Percentiles rank a stretch among this genome's conserved stretches.
phyloP scores from a whole-genome alignment of 2,888 invertebrate genomes.

The Notodonta ziczac region DNA sequence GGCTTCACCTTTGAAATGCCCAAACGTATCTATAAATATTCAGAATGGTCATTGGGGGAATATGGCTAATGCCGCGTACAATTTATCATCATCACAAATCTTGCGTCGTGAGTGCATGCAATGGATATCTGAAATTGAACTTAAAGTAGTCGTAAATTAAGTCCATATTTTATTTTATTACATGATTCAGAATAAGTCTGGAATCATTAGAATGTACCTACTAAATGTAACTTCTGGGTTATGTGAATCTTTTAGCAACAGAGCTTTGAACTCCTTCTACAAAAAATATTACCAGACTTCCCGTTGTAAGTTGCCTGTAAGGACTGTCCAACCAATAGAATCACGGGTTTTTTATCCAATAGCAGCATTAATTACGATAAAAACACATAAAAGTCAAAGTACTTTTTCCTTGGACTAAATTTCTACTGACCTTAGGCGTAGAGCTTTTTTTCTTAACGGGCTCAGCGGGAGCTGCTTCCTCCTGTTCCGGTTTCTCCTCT shows the following conservation, averaged over 20 bases:
- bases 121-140: background rate
- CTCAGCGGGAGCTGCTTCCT: constrained; percentile 41
- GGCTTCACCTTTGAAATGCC: constrained; percentile 79
- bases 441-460: constrained; percentile 73
- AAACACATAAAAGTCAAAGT: too few species aligned
- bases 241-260: too few species aligned
- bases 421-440: constrained; percentile 67
- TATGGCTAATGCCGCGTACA: constrained; percentile 10
- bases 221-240: too few species aligned
- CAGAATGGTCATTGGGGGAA: constrained; percentile 41
- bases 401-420: too few species aligned
- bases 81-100: background rate
- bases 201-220: too few species aligned
- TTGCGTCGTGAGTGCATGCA: constrained; percentile 2
- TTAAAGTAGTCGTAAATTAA: background rate
- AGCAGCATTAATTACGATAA: too few species aligned
- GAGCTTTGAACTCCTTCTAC: too few species aligned
- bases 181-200: too few species aligned
- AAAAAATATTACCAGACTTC: too few species aligned
- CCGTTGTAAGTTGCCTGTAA: too few species aligned
- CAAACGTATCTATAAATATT: constrained; percentile 80
- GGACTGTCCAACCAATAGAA: too few species aligned
- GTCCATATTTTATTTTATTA: background rate
- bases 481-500: constrained; percentile 49
- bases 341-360: too few species aligned